Evolutionary conservation across 2,113 vertebrate species (phyloP).

Genomic region (Recurvirostra avosetta): DNA sequence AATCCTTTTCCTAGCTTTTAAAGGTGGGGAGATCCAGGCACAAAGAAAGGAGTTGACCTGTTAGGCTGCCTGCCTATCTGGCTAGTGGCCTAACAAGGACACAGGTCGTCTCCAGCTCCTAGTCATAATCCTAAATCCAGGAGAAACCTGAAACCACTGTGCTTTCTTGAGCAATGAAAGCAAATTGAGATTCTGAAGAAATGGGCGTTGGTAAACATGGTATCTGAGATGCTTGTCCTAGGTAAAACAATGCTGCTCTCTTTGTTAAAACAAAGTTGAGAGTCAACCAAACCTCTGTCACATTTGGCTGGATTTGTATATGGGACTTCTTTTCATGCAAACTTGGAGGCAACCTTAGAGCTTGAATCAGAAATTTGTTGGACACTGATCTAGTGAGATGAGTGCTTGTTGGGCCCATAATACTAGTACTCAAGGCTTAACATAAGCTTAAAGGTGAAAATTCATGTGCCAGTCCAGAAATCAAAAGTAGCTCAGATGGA

Average conservation of each 20-base stretch:
- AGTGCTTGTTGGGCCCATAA: background rate
- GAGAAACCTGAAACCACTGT: background rate
- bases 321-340: too few species aligned
- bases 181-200: background rate
- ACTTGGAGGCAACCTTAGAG: too few species aligned
- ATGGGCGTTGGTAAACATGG: background rate
- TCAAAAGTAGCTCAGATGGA: background rate
- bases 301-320: too few species aligned
- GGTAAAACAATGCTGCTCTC: background rate
- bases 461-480: background rate
- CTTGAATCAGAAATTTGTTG: background rate
- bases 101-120: background rate
- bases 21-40: background rate
- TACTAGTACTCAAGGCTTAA: background rate
- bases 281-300: background rate
- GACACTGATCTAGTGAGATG: background rate
- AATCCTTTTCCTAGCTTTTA: background rate
- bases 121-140: background rate
- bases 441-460: background rate
- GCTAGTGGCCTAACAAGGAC: background rate
- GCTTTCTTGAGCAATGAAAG: background rate
- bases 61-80: background rate
- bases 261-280: background rate
- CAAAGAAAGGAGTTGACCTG: background rate
- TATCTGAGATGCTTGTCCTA: background rate